phyloP scores from a whole-genome alignment of 2,113 vertebrate genomes.

The Muscicapa adusta region DNA sequence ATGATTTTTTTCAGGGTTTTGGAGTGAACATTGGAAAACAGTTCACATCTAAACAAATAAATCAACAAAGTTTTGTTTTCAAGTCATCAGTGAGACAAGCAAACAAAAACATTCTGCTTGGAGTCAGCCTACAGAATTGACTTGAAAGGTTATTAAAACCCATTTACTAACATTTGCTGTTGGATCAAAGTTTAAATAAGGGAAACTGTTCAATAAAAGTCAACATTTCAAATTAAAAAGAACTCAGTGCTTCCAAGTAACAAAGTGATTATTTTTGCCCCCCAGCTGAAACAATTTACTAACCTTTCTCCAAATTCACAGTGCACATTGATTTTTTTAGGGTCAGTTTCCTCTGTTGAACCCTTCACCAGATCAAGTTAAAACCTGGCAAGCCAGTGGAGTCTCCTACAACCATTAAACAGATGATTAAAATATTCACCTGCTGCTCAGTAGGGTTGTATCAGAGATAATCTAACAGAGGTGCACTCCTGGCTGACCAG shows the following conservation, averaged over 20 bases:
- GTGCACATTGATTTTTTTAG: not conserved
- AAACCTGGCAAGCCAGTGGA: not conserved
- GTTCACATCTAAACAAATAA: not conserved
- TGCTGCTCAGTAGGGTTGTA: not conserved
- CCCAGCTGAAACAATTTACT: not conserved
- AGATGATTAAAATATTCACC: not conserved
- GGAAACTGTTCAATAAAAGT: not conserved
- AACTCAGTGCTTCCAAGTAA: not conserved
- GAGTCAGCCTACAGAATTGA: not conserved
- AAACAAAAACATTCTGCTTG: not conserved
- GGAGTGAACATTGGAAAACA: not conserved
- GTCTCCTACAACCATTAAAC: not conserved
- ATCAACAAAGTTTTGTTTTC: not conserved
- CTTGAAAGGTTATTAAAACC: conserved; percentile 5
- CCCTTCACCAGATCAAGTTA: not conserved
- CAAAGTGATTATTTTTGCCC: not conserved
- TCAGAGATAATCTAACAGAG: not conserved
- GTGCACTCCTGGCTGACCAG: not conserved
- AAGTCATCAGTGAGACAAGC: not conserved
- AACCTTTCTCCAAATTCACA: not conserved
- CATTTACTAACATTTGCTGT: not conserved
- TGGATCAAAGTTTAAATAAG: not conserved
- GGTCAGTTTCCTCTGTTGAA: not conserved
- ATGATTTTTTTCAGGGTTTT: not conserved
- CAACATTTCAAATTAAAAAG: not conserved